Percentiles rank a stretch among this genome's conserved stretches.
Conservation (phyloP, 2,797 vertebrate species). For the Forpus xanthops region DNA sequence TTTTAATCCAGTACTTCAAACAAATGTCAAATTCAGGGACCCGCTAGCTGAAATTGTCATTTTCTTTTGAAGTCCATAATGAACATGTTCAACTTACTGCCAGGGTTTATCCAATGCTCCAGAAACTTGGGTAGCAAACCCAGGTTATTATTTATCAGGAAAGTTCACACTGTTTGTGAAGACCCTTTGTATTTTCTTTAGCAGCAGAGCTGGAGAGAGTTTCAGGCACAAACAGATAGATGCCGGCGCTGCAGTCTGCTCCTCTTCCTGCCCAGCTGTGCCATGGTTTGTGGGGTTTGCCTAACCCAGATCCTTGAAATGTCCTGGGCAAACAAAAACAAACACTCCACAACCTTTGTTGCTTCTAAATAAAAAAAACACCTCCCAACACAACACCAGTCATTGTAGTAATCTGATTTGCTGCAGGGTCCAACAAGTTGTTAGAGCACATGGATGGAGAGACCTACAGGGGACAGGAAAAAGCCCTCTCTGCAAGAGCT, state of each 20-base stretch:
- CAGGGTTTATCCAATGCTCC: neutral
- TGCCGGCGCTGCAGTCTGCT: constrained; percentile 14
- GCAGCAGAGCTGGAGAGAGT: neutral
- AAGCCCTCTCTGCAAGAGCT: neutral
- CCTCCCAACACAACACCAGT: constrained; percentile 24
- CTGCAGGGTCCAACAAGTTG: constrained; percentile 21
- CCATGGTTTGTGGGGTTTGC: constrained; percentile 45
- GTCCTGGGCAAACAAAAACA: constrained; percentile 50
- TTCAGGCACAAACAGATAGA: neutral
- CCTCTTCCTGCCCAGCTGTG: constrained; percentile 68
- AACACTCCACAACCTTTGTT: constrained; percentile 43
- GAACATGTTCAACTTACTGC: neutral
- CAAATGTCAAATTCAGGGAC: neutral
- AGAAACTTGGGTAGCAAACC: neutral
- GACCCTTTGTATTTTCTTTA: neutral
- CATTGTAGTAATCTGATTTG: neutral
- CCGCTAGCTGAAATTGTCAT: neutral
- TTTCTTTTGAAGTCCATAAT: neutral
- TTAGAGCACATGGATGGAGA: neutral
- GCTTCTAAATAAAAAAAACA: constrained; percentile 27
- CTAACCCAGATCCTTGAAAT: constrained; percentile 43
- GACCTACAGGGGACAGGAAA: neutral
- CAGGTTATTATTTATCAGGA: neutral
- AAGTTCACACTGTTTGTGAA: neutral
- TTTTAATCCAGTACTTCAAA: constrained; percentile 9